These are phyloP conservation scores for Hetaerina americana DNA, from an alignment of 1,140 invertebrate genomes.

Conservation along the genomic window DNA sequence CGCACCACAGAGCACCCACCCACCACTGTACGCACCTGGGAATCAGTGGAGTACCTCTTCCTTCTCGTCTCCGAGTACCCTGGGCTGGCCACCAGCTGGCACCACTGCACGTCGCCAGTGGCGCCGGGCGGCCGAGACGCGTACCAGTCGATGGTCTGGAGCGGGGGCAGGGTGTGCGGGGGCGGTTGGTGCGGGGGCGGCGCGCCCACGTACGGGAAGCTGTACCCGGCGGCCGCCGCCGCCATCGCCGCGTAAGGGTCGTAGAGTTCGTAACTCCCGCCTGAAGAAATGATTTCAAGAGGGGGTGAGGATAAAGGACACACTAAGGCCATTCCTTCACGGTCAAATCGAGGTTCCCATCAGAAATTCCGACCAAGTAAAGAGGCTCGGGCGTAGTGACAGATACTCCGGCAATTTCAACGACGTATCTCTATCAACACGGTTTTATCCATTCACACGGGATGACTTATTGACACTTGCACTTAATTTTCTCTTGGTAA, in stretches of 20 bases:
- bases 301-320: too few species aligned
- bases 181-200: not conserved
- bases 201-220: not conserved
- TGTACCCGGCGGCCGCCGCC: not conserved
- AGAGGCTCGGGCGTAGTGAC: too few species aligned
- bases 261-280: not conserved
- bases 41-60: constrained; percentile 22
- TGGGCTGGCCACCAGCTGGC: not conserved
- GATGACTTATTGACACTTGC: too few species aligned
- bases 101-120: not conserved
- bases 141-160: not conserved
- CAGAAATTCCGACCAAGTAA: too few species aligned
- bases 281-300: too few species aligned
- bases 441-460: too few species aligned
- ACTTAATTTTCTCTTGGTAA: too few species aligned
- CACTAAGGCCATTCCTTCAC: too few species aligned
- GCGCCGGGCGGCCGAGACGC: not conserved
- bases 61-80: constrained; percentile 7
- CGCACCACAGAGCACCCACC: too few species aligned
- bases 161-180: not conserved
- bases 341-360: too few species aligned
- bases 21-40: constrained; percentile 19
- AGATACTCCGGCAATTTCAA: too few species aligned
- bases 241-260: not conserved
- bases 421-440: too few species aligned